These are phyloP conservation scores for Linyphia triangularis DNA, from an alignment of 2,888 invertebrate species.

Conservation along the genomic window DNA sequence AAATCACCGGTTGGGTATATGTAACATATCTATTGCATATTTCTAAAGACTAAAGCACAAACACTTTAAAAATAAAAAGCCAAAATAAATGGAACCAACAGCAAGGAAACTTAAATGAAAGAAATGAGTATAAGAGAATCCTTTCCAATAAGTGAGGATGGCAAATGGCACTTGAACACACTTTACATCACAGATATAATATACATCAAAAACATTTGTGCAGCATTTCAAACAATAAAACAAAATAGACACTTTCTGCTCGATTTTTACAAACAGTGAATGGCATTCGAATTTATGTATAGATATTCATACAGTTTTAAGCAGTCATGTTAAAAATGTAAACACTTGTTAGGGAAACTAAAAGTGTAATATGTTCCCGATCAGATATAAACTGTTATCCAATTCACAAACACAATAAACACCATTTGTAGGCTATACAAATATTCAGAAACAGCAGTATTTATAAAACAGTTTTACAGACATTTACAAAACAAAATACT, in stretches of 20 bases:
- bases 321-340: conserved; percentile 59
- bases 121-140: conserved; percentile 24
- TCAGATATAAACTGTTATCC: conserved; percentile 18
- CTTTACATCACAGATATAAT: conserved; percentile 73
- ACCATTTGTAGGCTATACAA: conserved; percentile 55
- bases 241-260: conserved; percentile 62
- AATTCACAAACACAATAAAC: conserved; percentile 23
- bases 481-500: too few species aligned
- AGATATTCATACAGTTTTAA: conserved; percentile 51
- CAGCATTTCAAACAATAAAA: conserved; percentile 64
- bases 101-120: conserved; percentile 15
- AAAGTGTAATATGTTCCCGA: not conserved
- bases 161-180: conserved; percentile 74
- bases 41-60: not conserved
- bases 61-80: not conserved
- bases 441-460: not conserved
- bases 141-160: conserved; percentile 68
- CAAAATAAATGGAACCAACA: not conserved
- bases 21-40: not conserved
- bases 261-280: conserved; percentile 68
- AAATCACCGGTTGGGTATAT: too few species aligned
- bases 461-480: not conserved
- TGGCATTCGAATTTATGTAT: conserved; percentile 65
- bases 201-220: conserved; percentile 70
- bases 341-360: conserved; percentile 14